Base-by-base conservation (phyloP, 2,888 invertebrate species). In the Nesidiocoris tenuis region DNA sequence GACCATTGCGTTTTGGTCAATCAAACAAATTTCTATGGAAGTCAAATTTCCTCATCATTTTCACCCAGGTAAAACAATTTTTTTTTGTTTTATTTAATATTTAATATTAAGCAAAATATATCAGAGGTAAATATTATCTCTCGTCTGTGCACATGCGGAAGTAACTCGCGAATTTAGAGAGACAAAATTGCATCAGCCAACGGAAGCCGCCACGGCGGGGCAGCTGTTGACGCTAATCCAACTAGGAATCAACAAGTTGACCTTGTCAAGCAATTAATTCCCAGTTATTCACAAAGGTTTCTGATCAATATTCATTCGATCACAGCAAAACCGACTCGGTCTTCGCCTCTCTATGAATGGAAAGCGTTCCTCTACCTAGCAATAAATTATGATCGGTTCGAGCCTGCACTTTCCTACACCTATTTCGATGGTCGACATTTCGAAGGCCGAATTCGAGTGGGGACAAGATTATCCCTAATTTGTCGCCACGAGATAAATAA, bases 161-260 rank as follows among this genome's bases (percentile, higher is more conserved):
- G 39, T 39, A 39, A n/a, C n/a, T 39, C 12, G 12, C 12, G 39
- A 39, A 39, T 39, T 39, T 39, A 39, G 3, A 39, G 12, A 39
- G 39, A 39, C 39, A 7, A 12, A 39, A 39, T 39, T 39, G 39
- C 39, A 39, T 39, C 39, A 39, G 39, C 3, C 39, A n/a, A 7
- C 39, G 39, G 39, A 39, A 39, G 39, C 12, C 39, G 5, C 39
- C 39, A 12, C n/a, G 12, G 5, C 39, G 39, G 5, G 3, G 3
- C 12, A 39, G 39, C 39, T 39, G 12, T 39, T 39, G 39, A 39
- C 39, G 39, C 39, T 39, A 39, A 39, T 39, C 39, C 39, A 39
- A 39, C 39, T 39, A 39, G 65, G 39, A 65, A 65, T 65, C 65
- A 65, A 65, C 65, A 65, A 39, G 65, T 65, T 25, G 65, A 39